phyloP scores from a whole-genome alignment of 2,888 invertebrate genomes.

The Cryptocephalus moraei region DNA sequence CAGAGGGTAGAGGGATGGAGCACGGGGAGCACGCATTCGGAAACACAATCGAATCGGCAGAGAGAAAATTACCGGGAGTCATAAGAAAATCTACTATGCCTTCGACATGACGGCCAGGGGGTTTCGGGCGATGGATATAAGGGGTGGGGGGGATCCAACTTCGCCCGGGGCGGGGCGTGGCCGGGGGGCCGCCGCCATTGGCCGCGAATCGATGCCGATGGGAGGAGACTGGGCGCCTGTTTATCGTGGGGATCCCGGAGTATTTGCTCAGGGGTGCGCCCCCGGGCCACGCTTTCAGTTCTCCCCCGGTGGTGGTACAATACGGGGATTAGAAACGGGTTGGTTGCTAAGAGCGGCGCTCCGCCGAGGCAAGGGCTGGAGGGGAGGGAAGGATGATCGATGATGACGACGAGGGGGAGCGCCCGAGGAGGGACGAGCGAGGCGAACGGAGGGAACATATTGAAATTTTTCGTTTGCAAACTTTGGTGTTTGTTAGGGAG shows the following conservation, averaged over 20 bases:
- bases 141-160: neutral
- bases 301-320: neutral
- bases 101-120: too few species aligned
- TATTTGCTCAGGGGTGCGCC: neutral
- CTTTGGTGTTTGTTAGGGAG: neutral
- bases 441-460: neutral
- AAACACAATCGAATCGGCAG: too few species aligned
- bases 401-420: too few species aligned
- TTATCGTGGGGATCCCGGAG: neutral
- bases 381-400: too few species aligned
- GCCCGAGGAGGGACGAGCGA: too few species aligned
- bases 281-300: neutral
- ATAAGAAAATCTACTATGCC: too few species aligned
- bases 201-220: neutral
- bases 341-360: too few species aligned
- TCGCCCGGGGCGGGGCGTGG: neutral
- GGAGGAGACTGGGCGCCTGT: neutral
- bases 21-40: too few species aligned
- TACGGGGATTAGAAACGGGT: neutral
- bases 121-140: neutral
- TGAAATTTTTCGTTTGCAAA: neutral
- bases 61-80: too few species aligned
- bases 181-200: neutral
- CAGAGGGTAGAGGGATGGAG: too few species aligned
- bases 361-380: too few species aligned